Evolutionary conservation across 1,140 invertebrate species (phyloP).

Genomic region (Euglossa dilemma): DNA sequence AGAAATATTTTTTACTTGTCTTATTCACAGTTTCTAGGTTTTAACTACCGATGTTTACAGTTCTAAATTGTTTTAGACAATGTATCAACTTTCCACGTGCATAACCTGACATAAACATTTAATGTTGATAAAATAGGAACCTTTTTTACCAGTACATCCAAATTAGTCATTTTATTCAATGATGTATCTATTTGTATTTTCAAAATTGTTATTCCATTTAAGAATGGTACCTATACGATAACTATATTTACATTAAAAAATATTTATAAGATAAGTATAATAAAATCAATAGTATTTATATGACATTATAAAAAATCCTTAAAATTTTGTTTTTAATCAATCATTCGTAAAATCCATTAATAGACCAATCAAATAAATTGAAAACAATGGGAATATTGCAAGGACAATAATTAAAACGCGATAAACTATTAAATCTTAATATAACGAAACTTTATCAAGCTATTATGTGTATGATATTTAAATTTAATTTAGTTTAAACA

Average conservation of each 20-base stretch:
- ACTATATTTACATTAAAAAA: no score
- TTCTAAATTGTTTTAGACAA: background rate
- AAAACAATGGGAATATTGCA: no score
- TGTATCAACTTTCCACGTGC: background rate
- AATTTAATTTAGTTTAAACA: background rate
- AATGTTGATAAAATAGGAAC: background rate
- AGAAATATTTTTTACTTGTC: background rate
- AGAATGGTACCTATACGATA: no score
- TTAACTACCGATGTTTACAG: background rate
- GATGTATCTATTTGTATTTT: no score
- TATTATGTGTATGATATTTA: background rate
- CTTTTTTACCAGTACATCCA: background rate
- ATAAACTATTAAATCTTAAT: background rate
- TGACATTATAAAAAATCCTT: background rate
- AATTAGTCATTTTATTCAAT: background rate
- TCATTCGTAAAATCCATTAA: no score
- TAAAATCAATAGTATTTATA: no score
- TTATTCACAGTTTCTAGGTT: background rate
- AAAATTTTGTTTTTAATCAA: no score
- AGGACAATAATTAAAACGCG: background rate
- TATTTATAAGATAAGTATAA: no score
- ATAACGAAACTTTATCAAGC: background rate
- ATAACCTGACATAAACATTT: slow-evolving; percentile 4
- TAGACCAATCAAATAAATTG: no score
- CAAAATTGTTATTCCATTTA: no score